A percentile compares a stretch with the other conserved stretches of the same genome.
Evolutionary conservation across 2,888 invertebrate species (phyloP).

Genomic region (Himalopsyche anomala): DNA sequence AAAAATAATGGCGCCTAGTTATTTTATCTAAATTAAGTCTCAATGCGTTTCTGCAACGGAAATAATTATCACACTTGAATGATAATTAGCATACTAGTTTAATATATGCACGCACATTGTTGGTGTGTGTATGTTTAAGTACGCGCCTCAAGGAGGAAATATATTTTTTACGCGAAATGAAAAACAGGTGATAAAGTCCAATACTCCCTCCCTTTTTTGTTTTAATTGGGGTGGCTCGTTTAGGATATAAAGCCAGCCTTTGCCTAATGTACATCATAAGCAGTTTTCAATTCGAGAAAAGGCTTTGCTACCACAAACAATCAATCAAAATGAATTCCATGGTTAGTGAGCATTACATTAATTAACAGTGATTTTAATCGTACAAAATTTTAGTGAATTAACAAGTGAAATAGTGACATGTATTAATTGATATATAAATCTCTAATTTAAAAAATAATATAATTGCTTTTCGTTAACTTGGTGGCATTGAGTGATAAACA

Average conservation of each 20-base stretch:
- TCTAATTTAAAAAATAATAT: no score
- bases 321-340: constrained; percentile 32
- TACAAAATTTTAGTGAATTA: no score
- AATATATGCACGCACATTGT: constrained; percentile 1
- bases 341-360: not conserved
- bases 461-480: no score
- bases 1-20: no score
- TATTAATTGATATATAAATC: no score
- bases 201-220: not conserved
- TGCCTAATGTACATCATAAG: not conserved
- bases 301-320: not conserved
- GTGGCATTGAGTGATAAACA: no score
- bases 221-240: not conserved
- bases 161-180: not conserved
- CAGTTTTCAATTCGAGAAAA: constrained; percentile 29
- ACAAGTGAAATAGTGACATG: no score
- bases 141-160: not conserved
- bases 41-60: no score
- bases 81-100: not conserved
- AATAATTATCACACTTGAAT: no score
- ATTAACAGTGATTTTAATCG: no score
- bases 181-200: constrained; percentile 17
- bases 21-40: no score
- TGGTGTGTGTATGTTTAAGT: not conserved
- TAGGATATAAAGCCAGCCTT: not conserved